Conservation (phyloP, 2,113 vertebrate genomes). For the Uria aalge region DNA sequence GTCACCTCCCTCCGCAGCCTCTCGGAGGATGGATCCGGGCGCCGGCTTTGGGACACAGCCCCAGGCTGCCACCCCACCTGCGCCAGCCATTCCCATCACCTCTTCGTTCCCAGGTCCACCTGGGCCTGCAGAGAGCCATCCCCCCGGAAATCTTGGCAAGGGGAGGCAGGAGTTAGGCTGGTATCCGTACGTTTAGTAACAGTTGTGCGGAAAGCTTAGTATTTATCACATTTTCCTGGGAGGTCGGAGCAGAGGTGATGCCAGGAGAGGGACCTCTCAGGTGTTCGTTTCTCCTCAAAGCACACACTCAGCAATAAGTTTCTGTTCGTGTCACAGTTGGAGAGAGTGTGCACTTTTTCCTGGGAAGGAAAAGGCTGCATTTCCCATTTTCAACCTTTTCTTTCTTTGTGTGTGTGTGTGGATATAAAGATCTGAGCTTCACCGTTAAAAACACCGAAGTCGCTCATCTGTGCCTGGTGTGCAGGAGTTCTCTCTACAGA, state of each 20-base stretch:
- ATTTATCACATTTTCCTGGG: not conserved
- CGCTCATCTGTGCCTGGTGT: not conserved
- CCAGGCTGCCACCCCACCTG: not conserved
- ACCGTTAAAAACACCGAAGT: not conserved
- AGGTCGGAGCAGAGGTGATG: not conserved
- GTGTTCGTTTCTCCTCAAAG: not conserved
- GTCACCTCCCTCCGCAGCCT: fast-evolving
- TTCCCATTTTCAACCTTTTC: not conserved
- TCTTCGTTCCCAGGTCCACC: not conserved
- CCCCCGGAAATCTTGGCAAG: not conserved
- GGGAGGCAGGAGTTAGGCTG: not conserved
- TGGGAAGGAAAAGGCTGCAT: not conserved
- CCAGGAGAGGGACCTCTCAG: not conserved
- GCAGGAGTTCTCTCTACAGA: not conserved
- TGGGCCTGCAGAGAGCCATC: not conserved
- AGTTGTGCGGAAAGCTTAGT: not conserved
- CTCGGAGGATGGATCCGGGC: fast-evolving
- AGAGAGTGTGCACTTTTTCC: not conserved
- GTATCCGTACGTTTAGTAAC: not conserved
- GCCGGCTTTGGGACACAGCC: not conserved
- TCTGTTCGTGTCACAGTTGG: not conserved
- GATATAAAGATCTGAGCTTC: not conserved
- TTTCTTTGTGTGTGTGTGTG: not conserved
- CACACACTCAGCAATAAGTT: not conserved
- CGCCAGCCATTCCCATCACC: not conserved